A percentile compares a stretch with the other conserved stretches of the same genome.
Evolutionary conservation across 2,113 vertebrate genomes (phyloP).

Genomic region (Rhea pennata): DNA sequence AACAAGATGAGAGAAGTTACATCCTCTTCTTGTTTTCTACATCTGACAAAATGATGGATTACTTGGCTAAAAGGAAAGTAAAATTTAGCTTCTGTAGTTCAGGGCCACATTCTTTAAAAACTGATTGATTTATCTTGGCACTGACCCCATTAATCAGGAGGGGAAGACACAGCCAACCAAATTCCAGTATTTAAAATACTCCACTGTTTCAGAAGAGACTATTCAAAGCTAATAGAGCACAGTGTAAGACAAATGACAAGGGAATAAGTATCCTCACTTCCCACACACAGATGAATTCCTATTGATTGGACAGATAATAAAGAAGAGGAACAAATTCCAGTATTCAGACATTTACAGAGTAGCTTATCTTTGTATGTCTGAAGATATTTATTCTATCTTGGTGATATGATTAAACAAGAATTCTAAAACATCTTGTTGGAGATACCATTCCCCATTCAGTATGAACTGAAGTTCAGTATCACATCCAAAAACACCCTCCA

Average conservation of each 20-base stretch:
- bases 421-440: neutral
- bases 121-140: constrained; percentile 32
- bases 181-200: neutral
- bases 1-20: neutral
- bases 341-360: neutral
- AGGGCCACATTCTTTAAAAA: constrained; percentile 16
- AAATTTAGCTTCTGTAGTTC: constrained; percentile 26
- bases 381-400: neutral
- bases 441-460: neutral
- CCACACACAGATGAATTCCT: constrained; percentile 18
- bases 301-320: neutral
- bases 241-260: neutral
- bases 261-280: constrained; percentile 19
- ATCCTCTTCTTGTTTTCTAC: neutral
- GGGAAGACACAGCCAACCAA: neutral
- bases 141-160: neutral
- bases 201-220: neutral
- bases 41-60: constrained; percentile 20
- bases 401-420: neutral
- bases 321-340: neutral
- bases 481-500: neutral
- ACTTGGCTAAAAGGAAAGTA: constrained; percentile 19
- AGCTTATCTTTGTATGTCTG: neutral
- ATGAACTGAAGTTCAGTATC: neutral
- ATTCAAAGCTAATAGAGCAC: constrained; percentile 1